These are phyloP conservation scores for Pilophorus perplexus DNA, from an alignment of 2,888 invertebrate genomes.

Conservation along the genomic window DNA sequence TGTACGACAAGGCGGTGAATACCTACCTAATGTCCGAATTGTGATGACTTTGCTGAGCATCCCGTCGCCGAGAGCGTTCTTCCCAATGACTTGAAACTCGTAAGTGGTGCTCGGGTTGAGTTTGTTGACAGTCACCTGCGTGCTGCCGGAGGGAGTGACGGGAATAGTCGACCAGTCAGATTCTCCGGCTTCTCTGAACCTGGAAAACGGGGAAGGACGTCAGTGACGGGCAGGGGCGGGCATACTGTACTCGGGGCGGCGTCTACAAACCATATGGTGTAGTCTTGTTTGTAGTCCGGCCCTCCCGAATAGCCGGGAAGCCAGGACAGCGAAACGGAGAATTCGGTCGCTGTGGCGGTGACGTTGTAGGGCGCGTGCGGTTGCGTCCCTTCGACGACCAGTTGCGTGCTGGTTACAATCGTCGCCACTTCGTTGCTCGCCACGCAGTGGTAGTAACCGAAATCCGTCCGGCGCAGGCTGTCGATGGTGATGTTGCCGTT, in stretches of 20 bases:
- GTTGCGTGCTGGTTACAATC: conserved; percentile 83
- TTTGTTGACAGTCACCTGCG: conserved; percentile 84
- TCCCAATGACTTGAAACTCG: conserved; percentile 94
- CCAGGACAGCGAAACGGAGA: conserved; percentile 88
- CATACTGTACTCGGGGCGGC: background rate
- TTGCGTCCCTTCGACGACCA: conserved; percentile 90
- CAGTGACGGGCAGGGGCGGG: background rate
- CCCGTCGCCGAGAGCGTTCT: conserved; percentile 91
- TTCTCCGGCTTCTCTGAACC: conserved; percentile 80
- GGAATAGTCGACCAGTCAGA: conserved; percentile 91
- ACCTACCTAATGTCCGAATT: conserved; percentile 81
- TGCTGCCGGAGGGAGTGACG: conserved; percentile 88
- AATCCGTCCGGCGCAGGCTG: conserved; percentile 80
- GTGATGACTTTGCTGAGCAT: conserved; percentile 93
- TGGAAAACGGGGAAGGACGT: conserved; percentile 47
- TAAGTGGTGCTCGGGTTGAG: conserved; percentile 87
- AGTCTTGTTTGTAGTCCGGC: conserved; percentile 91
- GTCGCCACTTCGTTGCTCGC: conserved; percentile 94
- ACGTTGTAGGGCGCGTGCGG: conserved; percentile 97
- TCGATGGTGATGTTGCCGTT: conserved; percentile 92
- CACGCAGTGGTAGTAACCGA: conserved; percentile 94
- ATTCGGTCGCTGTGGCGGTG: conserved; percentile 83
- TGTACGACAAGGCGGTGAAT: background rate
- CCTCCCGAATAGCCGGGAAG: conserved; percentile 94
- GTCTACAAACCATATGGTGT: conserved; percentile 74